Evolutionary conservation across 2,113 vertebrate genomes (phyloP), one percentile per base, ranked within the genome.

Genomic region (Columba janthina): DNA sequence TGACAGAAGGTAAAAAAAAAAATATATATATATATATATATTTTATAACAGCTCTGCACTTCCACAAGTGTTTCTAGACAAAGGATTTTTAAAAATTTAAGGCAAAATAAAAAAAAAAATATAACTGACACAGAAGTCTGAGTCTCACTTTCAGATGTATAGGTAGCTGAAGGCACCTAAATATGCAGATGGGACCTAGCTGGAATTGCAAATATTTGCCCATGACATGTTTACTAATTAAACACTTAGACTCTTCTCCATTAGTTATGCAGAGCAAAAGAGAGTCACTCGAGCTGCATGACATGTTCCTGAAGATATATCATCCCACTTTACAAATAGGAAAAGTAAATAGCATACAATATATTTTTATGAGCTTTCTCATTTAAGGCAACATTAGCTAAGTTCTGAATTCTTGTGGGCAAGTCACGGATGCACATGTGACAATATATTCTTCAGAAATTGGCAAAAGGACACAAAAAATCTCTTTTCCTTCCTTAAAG

Each of bases 131-230:
- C 7, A 44, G 34, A 46, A 79, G 10, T 50, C 44, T 0, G 0
- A 91, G 14, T 78, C 34, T 56, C 18, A 69, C 76, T 90, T 85
- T 79, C 17, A 79, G 65, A 57, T 75, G 17, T 9, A 11, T 75
- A 21, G 60, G 44, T 71, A 50, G 15, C 17, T 78, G 34, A 81
- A 8, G 28, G 2, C 8, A 44, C 14, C 44, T 76, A 79, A 76
- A 64, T 82, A 61, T 80, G 61, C 19, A 70, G 50, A 86, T 66
- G 28, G 10, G 10, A 7, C 28, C 60, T 69, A 54, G 21, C 22
- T 75, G 17, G 72, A 83, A 89, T 65, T 86, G 87, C 21, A 86
- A 77, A 81, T 92, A 80, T 32, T 65, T 54, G 31, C 64, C 64
- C 86, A 42, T 56, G 38, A 64, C 14, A 28, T 65, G 44, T 85